Base-by-base conservation (phyloP, 2,888 invertebrate species). In the Eupithecia exiguata region DNA sequence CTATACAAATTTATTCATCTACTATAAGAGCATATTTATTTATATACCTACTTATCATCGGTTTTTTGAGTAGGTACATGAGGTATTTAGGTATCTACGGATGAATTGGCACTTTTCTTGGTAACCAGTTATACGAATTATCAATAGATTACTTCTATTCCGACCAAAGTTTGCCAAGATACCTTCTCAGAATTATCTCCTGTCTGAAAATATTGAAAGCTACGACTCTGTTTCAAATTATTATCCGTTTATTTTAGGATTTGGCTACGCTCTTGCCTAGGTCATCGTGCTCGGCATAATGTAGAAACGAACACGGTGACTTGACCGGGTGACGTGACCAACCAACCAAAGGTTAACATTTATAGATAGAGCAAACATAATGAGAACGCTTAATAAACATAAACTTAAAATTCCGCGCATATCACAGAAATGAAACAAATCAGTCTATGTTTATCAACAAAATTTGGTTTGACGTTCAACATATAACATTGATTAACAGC, bases 181-280 rank as follows among this genome's bases (percentile, higher is more conserved):
- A n/a, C n/a, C n/a, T n/a, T n/a, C n/a, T n/a, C n/a, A n/a, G n/a
- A 63, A 63, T 9, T n/a, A 63, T 36, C 7, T 63, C 4, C 16
- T 36, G 36, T 63, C 16, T 16, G n/a, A 63, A 63, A 63, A 63
- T 63, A 63, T 38, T 3, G 63, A 63, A 36, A 38, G n/a, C 38
- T 30, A 36, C 6, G 35, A 36, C 36, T 14, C 21, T 18, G n/a
- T 63, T 36, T 35, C 4, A 18, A 63, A 10, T n/a, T 69, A 65
- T 66, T 12, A 25, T 53, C n/a, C 38, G 63, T 72, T 68, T 69
- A 73, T 73, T 73, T 70, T 38, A 66, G 46, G 66, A 70, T 66
- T 72, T 78, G 70, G 71, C 72, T 46, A 68, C 68, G 62, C 74
- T 78, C 77, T 77, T 74, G 18, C 63, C 36, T 35, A 30, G 16